Evolutionary conservation across 23 tunicate genomes (phyloP).

Genomic region (Trididemnum clinides): DNA sequence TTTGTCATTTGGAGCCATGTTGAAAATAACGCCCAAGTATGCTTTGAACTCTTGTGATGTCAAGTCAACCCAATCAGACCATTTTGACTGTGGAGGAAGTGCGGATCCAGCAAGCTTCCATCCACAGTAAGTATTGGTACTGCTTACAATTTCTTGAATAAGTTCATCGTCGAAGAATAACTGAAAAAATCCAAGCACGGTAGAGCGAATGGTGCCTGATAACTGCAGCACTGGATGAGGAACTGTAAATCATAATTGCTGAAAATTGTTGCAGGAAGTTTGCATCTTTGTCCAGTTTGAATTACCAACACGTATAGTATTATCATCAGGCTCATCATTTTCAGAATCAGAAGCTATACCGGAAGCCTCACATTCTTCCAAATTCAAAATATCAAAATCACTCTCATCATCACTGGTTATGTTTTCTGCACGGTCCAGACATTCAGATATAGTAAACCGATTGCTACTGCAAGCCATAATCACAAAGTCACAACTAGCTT

Average conservation of each 20-base stretch:
- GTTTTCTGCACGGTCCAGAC: no score
- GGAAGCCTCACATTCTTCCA: not conserved
- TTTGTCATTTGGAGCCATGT: not conserved
- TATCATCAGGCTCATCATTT: not conserved
- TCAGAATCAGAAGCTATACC: not conserved
- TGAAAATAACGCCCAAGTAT: not conserved
- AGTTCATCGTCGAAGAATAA: not conserved
- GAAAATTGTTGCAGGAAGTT: not conserved
- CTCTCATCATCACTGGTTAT: not conserved
- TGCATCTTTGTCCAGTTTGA: not conserved
- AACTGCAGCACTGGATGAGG: not conserved
- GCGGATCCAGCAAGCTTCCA: not conserved
- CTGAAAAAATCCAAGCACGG: not conserved
- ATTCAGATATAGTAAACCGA: no score
- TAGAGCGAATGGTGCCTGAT: not conserved
- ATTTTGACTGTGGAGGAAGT: not conserved
- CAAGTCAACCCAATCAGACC: not conserved
- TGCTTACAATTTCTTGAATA: not conserved
- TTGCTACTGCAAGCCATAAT: no score
- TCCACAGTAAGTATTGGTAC: not conserved
- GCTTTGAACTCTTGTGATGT: not conserved
- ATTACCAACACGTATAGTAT: not conserved
- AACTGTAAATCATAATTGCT: not conserved
- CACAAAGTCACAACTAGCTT: no score
- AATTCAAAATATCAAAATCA: no score